Evolutionary conservation across 2,888 invertebrate species (phyloP).

Genomic region (Yponomeuta cagnagella): DNA sequence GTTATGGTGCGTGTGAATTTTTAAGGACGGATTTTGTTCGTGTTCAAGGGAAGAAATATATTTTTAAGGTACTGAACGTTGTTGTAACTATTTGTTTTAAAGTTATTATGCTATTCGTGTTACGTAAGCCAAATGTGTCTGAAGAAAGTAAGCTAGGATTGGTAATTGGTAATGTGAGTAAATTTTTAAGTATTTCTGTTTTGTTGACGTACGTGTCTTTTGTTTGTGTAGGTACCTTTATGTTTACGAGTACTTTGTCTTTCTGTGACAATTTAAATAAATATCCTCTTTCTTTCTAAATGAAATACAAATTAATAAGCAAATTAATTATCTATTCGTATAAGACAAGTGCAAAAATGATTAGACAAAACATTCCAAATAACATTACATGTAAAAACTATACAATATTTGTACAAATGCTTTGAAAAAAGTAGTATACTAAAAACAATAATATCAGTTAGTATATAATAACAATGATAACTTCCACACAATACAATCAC

Average conservation of each 20-base stretch:
- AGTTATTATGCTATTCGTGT: too few species aligned
- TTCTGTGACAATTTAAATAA: too few species aligned
- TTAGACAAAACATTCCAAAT: not conserved
- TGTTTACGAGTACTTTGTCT: too few species aligned
- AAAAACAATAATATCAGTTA: not conserved
- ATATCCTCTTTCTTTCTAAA: not conserved
- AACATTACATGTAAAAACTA: not conserved
- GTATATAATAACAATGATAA: too few species aligned
- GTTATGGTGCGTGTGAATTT: conserved; percentile 48
- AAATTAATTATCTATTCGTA: not conserved
- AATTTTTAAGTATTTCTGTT: too few species aligned
- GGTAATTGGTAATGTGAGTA: not conserved
- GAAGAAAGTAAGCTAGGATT: too few species aligned
- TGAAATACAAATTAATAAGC: not conserved
- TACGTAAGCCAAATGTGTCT: too few species aligned
- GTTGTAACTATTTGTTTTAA: too few species aligned
- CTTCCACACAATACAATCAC: too few species aligned
- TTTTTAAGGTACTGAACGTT: too few species aligned
- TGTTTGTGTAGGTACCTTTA: too few species aligned
- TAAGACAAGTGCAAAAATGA: not conserved
- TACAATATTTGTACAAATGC: not conserved
- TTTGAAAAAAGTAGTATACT: not conserved
- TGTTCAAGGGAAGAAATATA: not conserved
- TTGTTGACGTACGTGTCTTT: too few species aligned
- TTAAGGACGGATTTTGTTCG: not conserved